Evolutionary conservation across 1,140 invertebrate genomes (phyloP).

Genomic region (Vanessa tameamea): DNA sequence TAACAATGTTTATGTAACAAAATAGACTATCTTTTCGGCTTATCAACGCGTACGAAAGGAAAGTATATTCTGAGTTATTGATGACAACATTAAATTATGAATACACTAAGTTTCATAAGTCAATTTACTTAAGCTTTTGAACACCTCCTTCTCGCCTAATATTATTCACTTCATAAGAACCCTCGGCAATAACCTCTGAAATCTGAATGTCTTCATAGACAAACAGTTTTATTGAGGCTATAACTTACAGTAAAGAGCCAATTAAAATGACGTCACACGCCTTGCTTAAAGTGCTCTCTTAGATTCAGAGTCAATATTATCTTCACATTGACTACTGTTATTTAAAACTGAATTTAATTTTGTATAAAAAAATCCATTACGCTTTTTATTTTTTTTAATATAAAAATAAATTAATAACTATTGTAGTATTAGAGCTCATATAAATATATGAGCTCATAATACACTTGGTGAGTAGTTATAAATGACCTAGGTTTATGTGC

Average conservation of each 20-base stretch:
- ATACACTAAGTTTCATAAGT: no score
- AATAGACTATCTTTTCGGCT: no score
- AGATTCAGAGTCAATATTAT: neutral
- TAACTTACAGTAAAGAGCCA: neutral
- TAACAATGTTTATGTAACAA: no score
- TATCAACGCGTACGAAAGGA: no score
- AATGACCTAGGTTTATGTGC: no score
- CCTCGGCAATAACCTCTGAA: neutral
- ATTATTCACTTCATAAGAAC: slow-evolving; percentile 2
- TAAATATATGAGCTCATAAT: no score
- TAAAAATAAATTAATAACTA: no score
- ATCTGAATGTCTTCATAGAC: slow-evolving; percentile 13
- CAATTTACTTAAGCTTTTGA: no score
- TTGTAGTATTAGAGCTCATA: no score
- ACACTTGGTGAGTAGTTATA: no score
- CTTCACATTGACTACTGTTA: neutral
- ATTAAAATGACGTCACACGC: slow-evolving; percentile 1
- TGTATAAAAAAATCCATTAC: neutral
- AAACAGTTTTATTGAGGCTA: slow-evolving; percentile 5
- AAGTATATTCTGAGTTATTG: no score
- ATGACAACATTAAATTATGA: no score
- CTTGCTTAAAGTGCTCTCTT: neutral
- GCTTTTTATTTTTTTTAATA: neutral
- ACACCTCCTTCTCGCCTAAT: neutral
- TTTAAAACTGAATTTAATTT: neutral